phyloP scores from a whole-genome alignment of 2,888 invertebrate genomes.

The Fissipunctia ypsillon region DNA sequence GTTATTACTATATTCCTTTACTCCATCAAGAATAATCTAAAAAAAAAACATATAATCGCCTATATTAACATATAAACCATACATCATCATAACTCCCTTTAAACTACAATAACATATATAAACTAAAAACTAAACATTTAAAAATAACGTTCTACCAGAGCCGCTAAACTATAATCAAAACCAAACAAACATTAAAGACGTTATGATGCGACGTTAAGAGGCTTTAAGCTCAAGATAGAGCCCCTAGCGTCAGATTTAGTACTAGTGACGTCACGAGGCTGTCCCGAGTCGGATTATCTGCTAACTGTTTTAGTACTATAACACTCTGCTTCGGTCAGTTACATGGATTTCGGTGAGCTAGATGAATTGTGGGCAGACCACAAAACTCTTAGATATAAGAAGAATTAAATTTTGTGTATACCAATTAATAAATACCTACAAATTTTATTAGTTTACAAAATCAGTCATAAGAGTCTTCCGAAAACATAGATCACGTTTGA shows the following conservation, averaged over 20 bases:
- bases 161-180: conserved; percentile 3
- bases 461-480: not conserved
- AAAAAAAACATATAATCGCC: too few species aligned
- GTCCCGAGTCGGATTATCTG: conserved; percentile 44
- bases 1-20: not conserved
- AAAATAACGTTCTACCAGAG: not conserved
- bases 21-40: fast-evolving
- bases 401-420: not conserved
- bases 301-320: conserved; percentile 40
- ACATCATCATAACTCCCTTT: not conserved
- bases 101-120: not conserved
- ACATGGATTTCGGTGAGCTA: not conserved
- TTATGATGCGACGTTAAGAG: conserved; percentile 43
- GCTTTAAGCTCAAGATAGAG: conserved; percentile 40
- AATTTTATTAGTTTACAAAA: not conserved
- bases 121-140: not conserved
- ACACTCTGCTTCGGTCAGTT: conserved; percentile 7
- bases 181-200: conserved; percentile 26
- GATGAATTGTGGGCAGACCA: not conserved
- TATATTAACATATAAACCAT: not conserved
- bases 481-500: not conserved
- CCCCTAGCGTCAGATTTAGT: conserved; percentile 53
- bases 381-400: not conserved
- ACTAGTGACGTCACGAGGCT: conserved; percentile 35
- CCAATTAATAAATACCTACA: not conserved